phyloP scores from a whole-genome alignment of 2,113 vertebrate genomes.

The Aphelocoma coerulescens region DNA sequence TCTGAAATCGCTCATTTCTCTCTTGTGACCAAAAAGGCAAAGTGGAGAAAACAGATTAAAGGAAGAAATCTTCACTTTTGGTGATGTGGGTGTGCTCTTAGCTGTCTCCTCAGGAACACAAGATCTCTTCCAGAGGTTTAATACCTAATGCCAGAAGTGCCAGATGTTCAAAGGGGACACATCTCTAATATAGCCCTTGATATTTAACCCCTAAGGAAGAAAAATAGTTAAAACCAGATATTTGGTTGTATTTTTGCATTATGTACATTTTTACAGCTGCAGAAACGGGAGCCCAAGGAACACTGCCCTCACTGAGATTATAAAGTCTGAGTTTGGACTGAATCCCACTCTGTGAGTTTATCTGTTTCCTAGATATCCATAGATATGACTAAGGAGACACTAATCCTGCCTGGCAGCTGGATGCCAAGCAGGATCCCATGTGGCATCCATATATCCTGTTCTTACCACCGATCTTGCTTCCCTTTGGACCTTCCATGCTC shows the following conservation, averaged over 20 bases:
- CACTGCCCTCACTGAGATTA: background rate
- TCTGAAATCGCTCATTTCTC: background rate
- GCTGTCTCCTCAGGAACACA: background rate
- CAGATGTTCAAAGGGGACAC: background rate
- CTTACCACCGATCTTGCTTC: background rate
- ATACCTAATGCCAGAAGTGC: background rate
- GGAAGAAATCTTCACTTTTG: background rate
- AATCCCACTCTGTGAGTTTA: background rate
- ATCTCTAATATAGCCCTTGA: background rate
- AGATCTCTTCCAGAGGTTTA: background rate
- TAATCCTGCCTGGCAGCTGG: background rate
- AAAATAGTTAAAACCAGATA: background rate
- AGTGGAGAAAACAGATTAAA: background rate
- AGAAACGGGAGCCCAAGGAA: background rate
- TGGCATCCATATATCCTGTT: background rate
- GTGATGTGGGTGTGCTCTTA: background rate
- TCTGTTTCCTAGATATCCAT: background rate
- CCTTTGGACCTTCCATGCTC: background rate
- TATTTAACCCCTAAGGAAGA: background rate
- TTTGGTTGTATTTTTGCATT: background rate
- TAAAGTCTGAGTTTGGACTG: background rate
- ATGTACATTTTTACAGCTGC: accelerated
- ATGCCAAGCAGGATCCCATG: background rate
- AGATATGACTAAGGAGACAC: background rate
- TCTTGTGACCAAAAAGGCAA: background rate